Conservation (phyloP, 1,140 invertebrate species). For the Ceratitis capitata region DNA sequence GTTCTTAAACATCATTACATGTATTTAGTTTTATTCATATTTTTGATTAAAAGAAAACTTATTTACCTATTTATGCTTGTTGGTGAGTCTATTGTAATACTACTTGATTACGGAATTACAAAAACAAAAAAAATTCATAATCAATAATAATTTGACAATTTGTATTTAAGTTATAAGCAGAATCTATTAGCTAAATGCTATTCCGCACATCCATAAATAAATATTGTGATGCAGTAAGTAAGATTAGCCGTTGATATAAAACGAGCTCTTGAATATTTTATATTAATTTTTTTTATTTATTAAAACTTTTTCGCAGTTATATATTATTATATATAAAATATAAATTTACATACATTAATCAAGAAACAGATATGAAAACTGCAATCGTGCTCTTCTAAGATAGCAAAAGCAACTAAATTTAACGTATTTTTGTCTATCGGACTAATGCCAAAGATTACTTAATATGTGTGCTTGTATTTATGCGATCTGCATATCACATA, state of each 20-base stretch:
- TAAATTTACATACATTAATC: no score
- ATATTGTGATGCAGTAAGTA: not conserved
- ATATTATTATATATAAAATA: no score
- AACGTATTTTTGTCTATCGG: no score
- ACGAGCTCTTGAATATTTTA: no score
- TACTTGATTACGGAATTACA: not conserved
- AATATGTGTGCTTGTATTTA: no score
- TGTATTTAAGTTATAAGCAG: not conserved
- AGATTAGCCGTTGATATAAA: no score
- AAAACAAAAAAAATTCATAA: not conserved
- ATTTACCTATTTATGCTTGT: not conserved
- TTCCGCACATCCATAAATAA: not conserved
- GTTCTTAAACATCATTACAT: not conserved
- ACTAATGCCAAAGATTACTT: no score
- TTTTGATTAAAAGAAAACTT: constrained; percentile 6
- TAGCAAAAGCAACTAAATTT: no score
- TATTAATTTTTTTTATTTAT: no score
- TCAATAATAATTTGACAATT: not conserved
- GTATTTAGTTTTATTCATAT: not conserved
- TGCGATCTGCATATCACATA: not conserved
- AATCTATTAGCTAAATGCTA: not conserved
- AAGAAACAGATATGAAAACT: no score
- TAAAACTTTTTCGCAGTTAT: no score
- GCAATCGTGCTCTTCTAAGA: no score
- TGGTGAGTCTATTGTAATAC: not conserved